Evolutionary conservation across 2,797 vertebrate genomes (phyloP).

Genomic region (Dermochelys coriacea): DNA sequence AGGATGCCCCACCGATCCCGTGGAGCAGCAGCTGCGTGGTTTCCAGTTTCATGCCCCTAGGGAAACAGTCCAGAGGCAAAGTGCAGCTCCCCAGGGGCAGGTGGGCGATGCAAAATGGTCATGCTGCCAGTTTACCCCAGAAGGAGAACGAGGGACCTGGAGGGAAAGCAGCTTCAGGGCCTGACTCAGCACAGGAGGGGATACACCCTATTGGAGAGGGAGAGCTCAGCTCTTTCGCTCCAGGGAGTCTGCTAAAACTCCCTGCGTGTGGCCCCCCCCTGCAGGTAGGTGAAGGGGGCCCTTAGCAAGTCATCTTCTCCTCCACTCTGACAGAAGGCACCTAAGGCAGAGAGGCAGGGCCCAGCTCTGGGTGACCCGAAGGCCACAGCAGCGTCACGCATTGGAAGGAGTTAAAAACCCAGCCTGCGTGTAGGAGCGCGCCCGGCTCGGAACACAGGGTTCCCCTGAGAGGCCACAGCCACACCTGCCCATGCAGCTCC

Average conservation of each 20-base stretch:
- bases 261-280: neutral
- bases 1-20: neutral
- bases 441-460: conserved; percentile 52
- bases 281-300: neutral
- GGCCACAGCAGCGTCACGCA: conserved; percentile 35
- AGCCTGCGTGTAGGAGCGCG: conserved; percentile 59
- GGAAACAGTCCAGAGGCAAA: neutral
- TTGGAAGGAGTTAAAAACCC: neutral
- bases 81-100: neutral
- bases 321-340: conserved; percentile 78
- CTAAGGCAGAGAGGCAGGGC: conserved; percentile 80
- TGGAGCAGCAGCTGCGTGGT: neutral
- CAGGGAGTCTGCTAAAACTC: neutral
- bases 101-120: neutral
- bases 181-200: neutral
- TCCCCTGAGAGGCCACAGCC: conserved; percentile 28
- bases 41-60: neutral
- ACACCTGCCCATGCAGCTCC: neutral
- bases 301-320: conserved; percentile 52
- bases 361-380: conserved; percentile 68
- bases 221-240: neutral
- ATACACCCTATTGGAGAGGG: conserved; percentile 10
- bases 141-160: neutral
- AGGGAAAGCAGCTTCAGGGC: neutral
- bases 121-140: neutral